phyloP scores from a whole-genome alignment of 1,140 invertebrate genomes.

The Goniozus legneri region DNA sequence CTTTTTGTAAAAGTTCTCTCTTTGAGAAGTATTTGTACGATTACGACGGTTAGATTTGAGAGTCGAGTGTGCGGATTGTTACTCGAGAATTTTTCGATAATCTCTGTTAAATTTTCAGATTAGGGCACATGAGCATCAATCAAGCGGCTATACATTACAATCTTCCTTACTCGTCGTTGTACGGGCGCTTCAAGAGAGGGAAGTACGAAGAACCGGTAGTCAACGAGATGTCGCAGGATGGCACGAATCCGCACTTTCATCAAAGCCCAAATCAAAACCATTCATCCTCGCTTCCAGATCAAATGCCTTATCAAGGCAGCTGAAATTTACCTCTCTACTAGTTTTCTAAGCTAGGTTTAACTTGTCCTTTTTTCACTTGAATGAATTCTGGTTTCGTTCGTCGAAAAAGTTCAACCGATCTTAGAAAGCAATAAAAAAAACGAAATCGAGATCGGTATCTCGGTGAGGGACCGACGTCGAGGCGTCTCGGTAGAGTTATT shows the following conservation, averaged over 20 bases:
- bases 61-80: no score
- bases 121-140: slow-evolving; percentile 89
- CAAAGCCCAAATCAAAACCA: slow-evolving; percentile 52
- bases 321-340: slow-evolving; percentile 56
- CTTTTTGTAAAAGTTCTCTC: no score
- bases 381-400: no score
- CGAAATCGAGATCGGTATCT: background rate
- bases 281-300: slow-evolving; percentile 50
- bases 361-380: no score
- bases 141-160: slow-evolving; percentile 91
- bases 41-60: no score
- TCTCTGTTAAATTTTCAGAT: slow-evolving; percentile 53
- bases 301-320: slow-evolving; percentile 55
- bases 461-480: slow-evolving; percentile 2
- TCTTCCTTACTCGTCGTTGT: slow-evolving; percentile 83
- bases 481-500: background rate
- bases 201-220: slow-evolving; percentile 56
- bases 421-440: slow-evolving; percentile 4
- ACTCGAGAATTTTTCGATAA: slow-evolving; percentile 1
- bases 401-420: slow-evolving; percentile 5
- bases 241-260: slow-evolving; percentile 49
- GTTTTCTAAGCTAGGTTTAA: slow-evolving; percentile 34
- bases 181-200: slow-evolving; percentile 81
- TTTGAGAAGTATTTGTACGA: no score
- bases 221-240: slow-evolving; percentile 51